A percentile compares a stretch with the other conserved stretches of the same genome.
These are phyloP conservation scores for Canis aureus DNA, from an alignment of 2,113 vertebrate species.

Conservation along the genomic window DNA sequence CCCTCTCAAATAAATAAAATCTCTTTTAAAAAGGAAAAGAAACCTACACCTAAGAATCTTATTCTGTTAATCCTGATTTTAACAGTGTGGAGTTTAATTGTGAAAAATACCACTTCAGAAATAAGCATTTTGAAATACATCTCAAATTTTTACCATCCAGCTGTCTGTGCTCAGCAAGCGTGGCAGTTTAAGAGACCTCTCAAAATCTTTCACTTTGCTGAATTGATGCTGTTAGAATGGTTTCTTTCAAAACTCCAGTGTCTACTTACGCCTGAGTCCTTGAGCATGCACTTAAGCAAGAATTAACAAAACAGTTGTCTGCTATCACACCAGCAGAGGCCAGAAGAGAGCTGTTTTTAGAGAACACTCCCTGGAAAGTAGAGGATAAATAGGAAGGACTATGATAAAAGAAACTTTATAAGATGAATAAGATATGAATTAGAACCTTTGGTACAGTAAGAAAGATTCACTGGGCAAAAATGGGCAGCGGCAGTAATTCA, in stretches of 20 bases:
- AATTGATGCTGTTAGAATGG: not conserved
- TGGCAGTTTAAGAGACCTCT: conserved; percentile 5
- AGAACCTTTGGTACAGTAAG: not conserved
- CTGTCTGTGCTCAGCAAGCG: not conserved
- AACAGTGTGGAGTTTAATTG: conserved; percentile 15
- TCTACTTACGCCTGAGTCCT: not conserved
- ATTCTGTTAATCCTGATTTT: not conserved
- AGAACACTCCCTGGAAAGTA: not conserved
- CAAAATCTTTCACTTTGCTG: conserved; percentile 2
- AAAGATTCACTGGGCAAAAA: not conserved
- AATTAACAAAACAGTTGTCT: not conserved
- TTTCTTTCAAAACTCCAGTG: not conserved
- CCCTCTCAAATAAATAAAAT: not conserved
- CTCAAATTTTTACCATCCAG: conserved; percentile 9
- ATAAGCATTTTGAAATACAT: conserved; percentile 10
- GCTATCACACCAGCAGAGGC: conserved; percentile 72
- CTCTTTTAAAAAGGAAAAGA: not conserved
- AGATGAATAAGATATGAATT: not conserved
- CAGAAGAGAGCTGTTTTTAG: conserved; percentile 72
- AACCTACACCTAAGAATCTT: not conserved
- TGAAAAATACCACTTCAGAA: conserved; percentile 27
- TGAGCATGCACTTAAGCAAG: not conserved
- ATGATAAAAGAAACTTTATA: not conserved
- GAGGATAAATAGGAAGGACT: not conserved
- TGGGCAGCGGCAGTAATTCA: conserved; percentile 1